These are phyloP conservation scores for Semnopithecus entellus DNA, from an alignment of 2,113 vertebrate species.

Conservation along the genomic window DNA sequence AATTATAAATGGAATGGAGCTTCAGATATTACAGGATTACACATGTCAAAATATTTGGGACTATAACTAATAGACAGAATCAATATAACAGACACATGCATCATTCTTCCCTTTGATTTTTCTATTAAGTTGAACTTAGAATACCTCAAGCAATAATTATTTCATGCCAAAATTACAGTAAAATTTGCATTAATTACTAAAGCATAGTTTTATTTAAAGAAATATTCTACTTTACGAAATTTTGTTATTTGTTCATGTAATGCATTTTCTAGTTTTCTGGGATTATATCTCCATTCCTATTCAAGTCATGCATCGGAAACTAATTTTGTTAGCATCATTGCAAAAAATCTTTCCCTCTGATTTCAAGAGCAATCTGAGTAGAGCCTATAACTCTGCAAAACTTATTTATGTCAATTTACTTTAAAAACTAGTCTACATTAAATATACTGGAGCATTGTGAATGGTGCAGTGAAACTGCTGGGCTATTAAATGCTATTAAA, in stretches of 20 bases:
- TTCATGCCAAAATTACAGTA: constrained; percentile 46
- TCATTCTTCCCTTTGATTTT: constrained; percentile 46
- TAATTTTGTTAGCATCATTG: constrained; percentile 8
- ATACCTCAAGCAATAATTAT: constrained; percentile 60
- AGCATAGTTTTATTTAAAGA: constrained; percentile 56
- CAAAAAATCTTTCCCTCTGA: background rate
- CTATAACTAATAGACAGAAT: constrained; percentile 42
- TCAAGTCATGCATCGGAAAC: background rate
- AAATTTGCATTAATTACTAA: constrained; percentile 59
- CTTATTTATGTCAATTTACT: constrained; percentile 53
- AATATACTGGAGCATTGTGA: constrained; percentile 7
- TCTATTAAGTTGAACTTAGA: constrained; percentile 49
- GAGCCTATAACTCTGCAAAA: background rate
- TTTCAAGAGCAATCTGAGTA: background rate
- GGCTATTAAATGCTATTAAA: constrained; percentile 28
- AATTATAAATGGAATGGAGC: constrained; percentile 48
- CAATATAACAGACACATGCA: constrained; percentile 11
- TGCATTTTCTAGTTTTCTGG: background rate
- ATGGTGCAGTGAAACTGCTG: background rate
- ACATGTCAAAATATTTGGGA: constrained; percentile 65
- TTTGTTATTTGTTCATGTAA: background rate
- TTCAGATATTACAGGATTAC: constrained; percentile 19
- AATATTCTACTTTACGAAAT: background rate
- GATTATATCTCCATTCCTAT: background rate
- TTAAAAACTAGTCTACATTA: background rate